Evolutionary conservation across 2,797 vertebrate species (phyloP), one percentile per base, ranked within the genome.

Genomic region (Spondyliosoma cantharus): DNA sequence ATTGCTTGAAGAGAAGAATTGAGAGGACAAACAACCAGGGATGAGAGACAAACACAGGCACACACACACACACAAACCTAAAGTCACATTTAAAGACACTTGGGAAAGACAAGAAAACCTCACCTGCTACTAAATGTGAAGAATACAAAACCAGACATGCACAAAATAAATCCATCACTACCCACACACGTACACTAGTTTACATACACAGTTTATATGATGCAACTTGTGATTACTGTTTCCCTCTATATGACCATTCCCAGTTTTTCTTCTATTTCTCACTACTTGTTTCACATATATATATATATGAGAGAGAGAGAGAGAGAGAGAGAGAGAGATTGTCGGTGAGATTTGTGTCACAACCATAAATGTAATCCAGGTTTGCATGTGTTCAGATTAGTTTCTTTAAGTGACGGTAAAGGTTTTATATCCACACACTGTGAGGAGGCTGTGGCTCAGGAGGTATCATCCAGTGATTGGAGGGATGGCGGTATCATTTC

Each of bases 21-120:
- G 53, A 58, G 62, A 57, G n/a, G 49, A 68, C 17, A 76, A 79
- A 71, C 52, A 79, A 57, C 22, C 5, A n/a, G 14, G 20, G 20
- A 66, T 37, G 1, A 49, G n/a, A 45, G 17, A 62, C 7, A 70
- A 50, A 16, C 5, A 43, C 42, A 69, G 19, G 71, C 45, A 60
- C 2, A 20, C 24, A 61, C 19, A 58, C 54, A 50, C 32, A 56
- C 24, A 43, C 19, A 60, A 3, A 54, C 66, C 62, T 29, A 45
- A 42, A 29, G n/a, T 52, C 66, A 42, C 56, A 7, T 59, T 69
- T 59, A 56, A 37, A 60, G 25, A 74, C 49, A 70, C 15, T 46
- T 25, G 45, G 71, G 14, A 22, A 24, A 56, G 22, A 17, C 13
- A 54, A 45, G 20, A 45, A 24, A 5, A 5, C 48, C 17, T 43